Evolutionary conservation across 1,140 invertebrate genomes (phyloP).

Genomic region (Palaemon carinicauda): DNA sequence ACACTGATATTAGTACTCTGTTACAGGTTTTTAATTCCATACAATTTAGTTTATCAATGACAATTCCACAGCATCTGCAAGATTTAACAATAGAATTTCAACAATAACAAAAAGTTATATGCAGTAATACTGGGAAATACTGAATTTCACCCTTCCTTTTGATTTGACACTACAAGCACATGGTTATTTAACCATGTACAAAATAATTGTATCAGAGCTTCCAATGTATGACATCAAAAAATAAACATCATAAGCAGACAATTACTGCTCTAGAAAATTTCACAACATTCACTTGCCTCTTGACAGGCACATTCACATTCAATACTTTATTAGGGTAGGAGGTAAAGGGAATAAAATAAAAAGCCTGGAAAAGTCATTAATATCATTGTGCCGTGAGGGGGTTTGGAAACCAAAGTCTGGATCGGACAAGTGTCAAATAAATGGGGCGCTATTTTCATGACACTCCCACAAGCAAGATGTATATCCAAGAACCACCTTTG

Average conservation of each 20-base stretch:
- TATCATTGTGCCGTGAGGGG: constrained; percentile 43
- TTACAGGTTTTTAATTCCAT: constrained; percentile 26
- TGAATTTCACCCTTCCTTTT: too few relatives aligned
- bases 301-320: not conserved
- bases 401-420: constrained; percentile 45
- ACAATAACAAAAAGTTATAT: not conserved
- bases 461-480: too few relatives aligned
- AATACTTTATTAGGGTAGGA: not conserved
- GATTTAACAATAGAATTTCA: not conserved
- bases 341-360: not conserved
- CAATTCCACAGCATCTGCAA: constrained; percentile 35
- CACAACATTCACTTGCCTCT: constrained; percentile 3
- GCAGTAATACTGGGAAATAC: too few relatives aligned
- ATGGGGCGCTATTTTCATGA: not conserved
- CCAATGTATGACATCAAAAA: too few relatives aligned
- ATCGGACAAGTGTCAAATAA: constrained; percentile 48
- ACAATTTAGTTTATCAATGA: constrained; percentile 45
- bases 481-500: too few relatives aligned
- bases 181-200: not conserved
- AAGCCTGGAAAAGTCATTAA: constrained; percentile 46
- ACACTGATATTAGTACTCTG: constrained; percentile 51
- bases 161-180: not conserved
- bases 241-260: too few relatives aligned
- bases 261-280: constrained; percentile 11
- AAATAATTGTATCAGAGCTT: too few relatives aligned